Evolutionary conservation across 2,888 invertebrate species (phyloP), one percentile per base, ranked within the genome.

Genomic region (Gerris lacustris): DNA sequence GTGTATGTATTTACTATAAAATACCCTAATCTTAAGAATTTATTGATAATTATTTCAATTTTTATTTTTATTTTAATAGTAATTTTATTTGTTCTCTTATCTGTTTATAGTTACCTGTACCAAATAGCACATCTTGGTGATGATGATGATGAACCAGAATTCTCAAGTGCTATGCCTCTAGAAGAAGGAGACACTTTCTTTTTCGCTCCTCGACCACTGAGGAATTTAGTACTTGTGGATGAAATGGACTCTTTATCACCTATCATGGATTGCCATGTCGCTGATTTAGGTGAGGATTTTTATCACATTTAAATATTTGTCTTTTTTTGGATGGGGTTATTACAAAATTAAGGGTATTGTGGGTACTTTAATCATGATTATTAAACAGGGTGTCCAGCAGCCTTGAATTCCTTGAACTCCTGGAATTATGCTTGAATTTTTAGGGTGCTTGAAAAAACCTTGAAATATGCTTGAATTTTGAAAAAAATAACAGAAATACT

Each of bases 181-280:
- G 98, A 98, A 81, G 98, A 99, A 81, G 98, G 97, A 6, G 98
- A 99, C 79, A 98, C 97, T 0, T 99, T 98, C 82, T 98, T 98
- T 84, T 99, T 98, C 83, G 96, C 95, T 0, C 97, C 98, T 1
- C 85, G 98, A 76, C 88, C 91, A 0, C 83, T 99, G 1, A 88
- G 94, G 78, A 99, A 99, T 84, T 85, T 99, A 63, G 95, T 98
- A 0, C 83, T 96, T 77, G 97, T 99, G 6, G 99, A 99, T 82
- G 97, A 98, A 83, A 83, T 97, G 83, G 96, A 97, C 79, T 96
- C 96, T 6, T 85, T 97, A 18, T 94, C 96, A 0, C 97, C 97
- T 0, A 92, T 98, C 76, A 84, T 94, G 79, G 84, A 86, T 31
- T 88, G 87, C 74, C 87, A 88, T 84, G 93, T 94, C 66, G 94